Evolutionary conservation across 2,888 invertebrate species (phyloP), one percentile per base, ranked within the genome.

Genomic region (Ornithoptera priamus): DNA sequence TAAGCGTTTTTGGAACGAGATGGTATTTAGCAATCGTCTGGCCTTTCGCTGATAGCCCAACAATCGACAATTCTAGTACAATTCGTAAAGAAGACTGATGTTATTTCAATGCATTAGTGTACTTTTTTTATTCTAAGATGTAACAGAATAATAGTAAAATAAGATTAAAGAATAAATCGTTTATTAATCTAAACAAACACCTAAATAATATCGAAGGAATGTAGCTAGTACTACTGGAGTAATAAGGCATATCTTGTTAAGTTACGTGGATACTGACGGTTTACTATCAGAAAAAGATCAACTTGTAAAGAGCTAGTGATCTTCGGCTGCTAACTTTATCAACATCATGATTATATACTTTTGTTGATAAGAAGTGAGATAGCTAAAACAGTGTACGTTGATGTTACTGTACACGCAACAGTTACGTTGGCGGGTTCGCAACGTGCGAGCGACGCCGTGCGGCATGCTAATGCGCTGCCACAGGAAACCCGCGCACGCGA

Each of bases 1-100:
- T 93, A 70, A 92, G 94, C 75, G 94, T 96, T 2, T 94, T 80
- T 67, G 80, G 80, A 1, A 60, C 65, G 4, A 83, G 73, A 30
- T 89, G 89, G 89, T 84, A 83, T 57, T 79, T 79, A 36, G 82
- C 86, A 7, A 59, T 87, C 0, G 0, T 89, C 0, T 88, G 83
- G 73, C 88, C 89, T 0, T 81, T 88, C 69, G 76, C 75, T 62
- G 68, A 76, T 5, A 88, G 86, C 73, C 80, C 83, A 42, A 69
- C 83, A n/a, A 82, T 83, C 3, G 62, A 73, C 17, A 59, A 68
- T 12, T 53, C 65, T 18, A 12, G 50, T 8, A 57, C 12, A 10
- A 20, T n/a, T 24, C 7, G 8, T 18, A 62, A 70, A 58, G 3
- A 50, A 15, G n/a, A 56, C 7, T 56, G 56, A 56, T n/a, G 56